These are phyloP conservation scores for Drosophila lowei DNA, from an alignment of 1,140 invertebrate genomes.

Conservation along the genomic window DNA sequence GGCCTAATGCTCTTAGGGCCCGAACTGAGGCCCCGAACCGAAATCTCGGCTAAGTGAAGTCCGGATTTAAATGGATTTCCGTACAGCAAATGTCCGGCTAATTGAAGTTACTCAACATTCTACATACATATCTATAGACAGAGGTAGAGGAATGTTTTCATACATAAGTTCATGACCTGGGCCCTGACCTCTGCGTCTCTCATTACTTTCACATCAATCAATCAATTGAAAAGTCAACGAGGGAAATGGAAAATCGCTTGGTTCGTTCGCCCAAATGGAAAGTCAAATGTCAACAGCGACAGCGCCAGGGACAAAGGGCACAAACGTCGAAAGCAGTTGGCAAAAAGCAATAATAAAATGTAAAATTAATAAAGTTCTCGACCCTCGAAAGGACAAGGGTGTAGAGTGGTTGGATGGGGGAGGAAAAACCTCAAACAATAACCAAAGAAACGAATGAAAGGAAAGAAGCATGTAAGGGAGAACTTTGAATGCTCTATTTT, in stretches of 20 bases:
- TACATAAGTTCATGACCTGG: not conserved
- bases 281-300: conserved; percentile 4
- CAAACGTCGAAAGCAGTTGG: conserved; percentile 1
- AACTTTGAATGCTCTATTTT: conserved; percentile 12
- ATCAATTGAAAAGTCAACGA: conserved; percentile 1
- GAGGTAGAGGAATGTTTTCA: not conserved
- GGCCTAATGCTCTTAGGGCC: conserved; percentile 25
- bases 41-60: conserved; percentile 10
- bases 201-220: conserved; percentile 38
- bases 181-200: not conserved
- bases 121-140: not conserved
- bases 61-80: conserved; percentile 29
- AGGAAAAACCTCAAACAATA: conserved; percentile 6
- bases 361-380: conserved; percentile 49
- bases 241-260: conserved; percentile 8
- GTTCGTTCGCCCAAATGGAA: conserved; percentile 1
- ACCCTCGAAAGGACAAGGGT: not conserved
- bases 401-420: too few relatives aligned
- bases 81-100: conserved; percentile 18
- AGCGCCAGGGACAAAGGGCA: too few relatives aligned
- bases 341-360: conserved; percentile 27
- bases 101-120: conserved; percentile 23
- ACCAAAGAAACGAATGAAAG: not conserved
- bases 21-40: too few relatives aligned
- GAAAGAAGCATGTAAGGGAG: too few relatives aligned